Evolutionary conservation across 2,888 invertebrate genomes (phyloP).

Genomic region (Euphydryas editha): DNA sequence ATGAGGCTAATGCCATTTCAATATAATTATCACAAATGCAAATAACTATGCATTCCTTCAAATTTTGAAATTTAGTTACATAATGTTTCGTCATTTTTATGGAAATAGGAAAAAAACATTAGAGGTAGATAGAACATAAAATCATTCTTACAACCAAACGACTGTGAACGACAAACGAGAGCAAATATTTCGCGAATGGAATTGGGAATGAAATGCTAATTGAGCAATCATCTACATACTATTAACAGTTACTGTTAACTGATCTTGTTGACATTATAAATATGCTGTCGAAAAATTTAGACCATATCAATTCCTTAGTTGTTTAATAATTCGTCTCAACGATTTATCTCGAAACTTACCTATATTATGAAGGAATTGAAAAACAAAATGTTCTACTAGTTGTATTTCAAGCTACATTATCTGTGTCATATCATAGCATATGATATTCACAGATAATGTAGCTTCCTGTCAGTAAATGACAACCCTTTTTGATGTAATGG

Average conservation of each 20-base stretch:
- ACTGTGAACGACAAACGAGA: slow-evolving; percentile 13
- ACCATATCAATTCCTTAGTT: not conserved
- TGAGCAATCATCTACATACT: slow-evolving; percentile 21
- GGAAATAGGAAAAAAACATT: no score
- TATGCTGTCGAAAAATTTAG: not conserved
- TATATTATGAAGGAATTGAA: no score
- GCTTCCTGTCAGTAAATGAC: no score
- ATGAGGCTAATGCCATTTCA: not conserved
- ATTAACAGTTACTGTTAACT: slow-evolving; percentile 11
- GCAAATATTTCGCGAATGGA: slow-evolving; percentile 19
- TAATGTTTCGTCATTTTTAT: no score
- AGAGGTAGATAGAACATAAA: not conserved
- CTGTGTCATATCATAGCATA: no score
- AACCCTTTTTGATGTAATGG: no score
- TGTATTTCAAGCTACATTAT: no score
- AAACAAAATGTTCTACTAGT: no score
- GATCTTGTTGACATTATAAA: slow-evolving; percentile 13
- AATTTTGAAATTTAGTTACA: no score
- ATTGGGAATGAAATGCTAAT: slow-evolving; percentile 20
- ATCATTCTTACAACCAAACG: not conserved
- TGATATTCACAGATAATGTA: no score
- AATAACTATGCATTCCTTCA: no score
- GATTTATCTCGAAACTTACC: not conserved
- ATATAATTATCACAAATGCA: not conserved
- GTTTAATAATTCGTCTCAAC: not conserved